Percentiles rank a stretch among this genome's conserved stretches.
These are phyloP conservation scores for Solen grandis DNA, from an alignment of 1,140 invertebrate species.

Conservation along the genomic window DNA sequence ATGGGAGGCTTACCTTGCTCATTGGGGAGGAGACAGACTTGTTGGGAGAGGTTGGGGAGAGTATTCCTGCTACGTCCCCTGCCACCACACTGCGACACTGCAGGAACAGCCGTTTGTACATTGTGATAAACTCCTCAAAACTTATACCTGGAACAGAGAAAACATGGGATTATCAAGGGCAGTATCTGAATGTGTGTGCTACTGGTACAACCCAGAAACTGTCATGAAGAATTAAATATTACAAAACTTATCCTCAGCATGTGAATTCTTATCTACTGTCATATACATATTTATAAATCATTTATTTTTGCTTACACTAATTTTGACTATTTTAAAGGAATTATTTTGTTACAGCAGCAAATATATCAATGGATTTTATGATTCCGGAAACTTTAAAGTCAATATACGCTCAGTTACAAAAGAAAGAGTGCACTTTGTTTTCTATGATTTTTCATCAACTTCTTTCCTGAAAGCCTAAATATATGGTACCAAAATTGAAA, in stretches of 20 bases:
- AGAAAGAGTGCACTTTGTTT: neutral
- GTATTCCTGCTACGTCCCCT: conserved; percentile 71
- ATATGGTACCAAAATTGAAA: neutral
- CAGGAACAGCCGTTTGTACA: conserved; percentile 79
- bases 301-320: too few species aligned
- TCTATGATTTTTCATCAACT: neutral
- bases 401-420: neutral
- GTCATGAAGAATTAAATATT: too few species aligned
- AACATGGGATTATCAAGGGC: neutral
- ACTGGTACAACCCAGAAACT: too few species aligned
- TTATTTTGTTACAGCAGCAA: too few species aligned
- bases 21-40: conserved; percentile 30
- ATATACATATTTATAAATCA: too few species aligned
- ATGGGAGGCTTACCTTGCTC: conserved; percentile 57
- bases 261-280: too few species aligned
- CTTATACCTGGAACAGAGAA: conserved; percentile 74
- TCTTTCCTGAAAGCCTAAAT: neutral
- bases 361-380: too few species aligned
- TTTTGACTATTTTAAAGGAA: too few species aligned
- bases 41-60: conserved; percentile 58
- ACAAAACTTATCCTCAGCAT: too few species aligned
- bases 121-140: conserved; percentile 78
- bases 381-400: too few species aligned
- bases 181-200: too few species aligned
- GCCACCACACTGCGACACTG: conserved; percentile 76